A percentile compares a stretch with the other conserved stretches of the same genome.
Evolutionary conservation across 2,888 invertebrate species (phyloP).

Genomic region (Liodrosophila aerea): DNA sequence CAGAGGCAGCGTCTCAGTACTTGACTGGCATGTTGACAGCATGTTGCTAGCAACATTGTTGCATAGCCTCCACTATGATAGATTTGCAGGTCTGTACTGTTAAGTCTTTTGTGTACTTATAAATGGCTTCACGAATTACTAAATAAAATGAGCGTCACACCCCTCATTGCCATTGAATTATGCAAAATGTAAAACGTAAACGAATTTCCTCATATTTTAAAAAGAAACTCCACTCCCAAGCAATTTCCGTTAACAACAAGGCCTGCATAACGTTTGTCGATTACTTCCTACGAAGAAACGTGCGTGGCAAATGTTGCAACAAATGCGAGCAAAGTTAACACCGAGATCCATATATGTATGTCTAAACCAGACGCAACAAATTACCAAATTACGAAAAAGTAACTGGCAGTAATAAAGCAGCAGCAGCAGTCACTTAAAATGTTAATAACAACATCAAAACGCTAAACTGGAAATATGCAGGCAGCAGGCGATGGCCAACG

Average conservation of each 20-base stretch:
- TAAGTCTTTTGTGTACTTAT: too few relatives aligned
- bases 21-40: not conserved
- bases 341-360: constrained; percentile 24
- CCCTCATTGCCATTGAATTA: constrained; percentile 43
- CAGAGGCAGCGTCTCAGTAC: too few relatives aligned
- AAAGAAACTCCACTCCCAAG: constrained; percentile 25
- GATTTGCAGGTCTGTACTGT: not conserved
- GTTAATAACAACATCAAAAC: constrained; percentile 65
- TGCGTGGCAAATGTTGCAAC: constrained; percentile 66
- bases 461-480: constrained; percentile 67
- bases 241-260: constrained; percentile 60
- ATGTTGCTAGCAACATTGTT: constrained; percentile 20
- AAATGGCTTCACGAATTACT: constrained; percentile 21
- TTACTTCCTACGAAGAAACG: constrained; percentile 62
- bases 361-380: constrained; percentile 43
- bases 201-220: constrained; percentile 63
- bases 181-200: constrained; percentile 53
- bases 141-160: constrained; percentile 33
- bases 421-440: constrained; percentile 55
- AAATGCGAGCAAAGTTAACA: constrained; percentile 63
- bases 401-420: constrained; percentile 36
- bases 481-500: constrained; percentile 33
- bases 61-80: not conserved
- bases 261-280: constrained; percentile 49
- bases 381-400: constrained; percentile 58